These are phyloP conservation scores for Semnornis frantzii DNA, from an alignment of 2,113 vertebrate genomes.

Conservation along the genomic window DNA sequence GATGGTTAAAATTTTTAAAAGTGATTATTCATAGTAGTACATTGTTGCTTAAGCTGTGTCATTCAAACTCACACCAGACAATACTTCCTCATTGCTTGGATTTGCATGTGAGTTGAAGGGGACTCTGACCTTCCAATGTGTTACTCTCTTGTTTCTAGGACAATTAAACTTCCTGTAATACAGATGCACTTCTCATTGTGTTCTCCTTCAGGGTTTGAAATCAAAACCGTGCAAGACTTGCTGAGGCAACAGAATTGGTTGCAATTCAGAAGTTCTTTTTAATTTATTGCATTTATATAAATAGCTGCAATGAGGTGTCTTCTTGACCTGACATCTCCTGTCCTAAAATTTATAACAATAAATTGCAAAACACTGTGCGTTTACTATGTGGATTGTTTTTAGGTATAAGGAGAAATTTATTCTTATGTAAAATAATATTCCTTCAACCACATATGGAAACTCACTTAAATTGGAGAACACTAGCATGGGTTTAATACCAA, in stretches of 20 bases:
- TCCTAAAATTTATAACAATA: background rate
- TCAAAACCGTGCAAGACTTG: background rate
- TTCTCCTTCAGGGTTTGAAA: background rate
- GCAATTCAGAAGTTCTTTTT: background rate
- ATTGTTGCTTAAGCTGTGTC: background rate
- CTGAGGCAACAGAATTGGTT: background rate
- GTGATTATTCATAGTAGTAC: background rate
- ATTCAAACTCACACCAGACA: background rate
- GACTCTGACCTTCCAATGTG: background rate
- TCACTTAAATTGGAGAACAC: background rate
- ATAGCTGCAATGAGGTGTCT: background rate
- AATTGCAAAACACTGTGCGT: background rate
- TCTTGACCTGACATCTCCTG: background rate
- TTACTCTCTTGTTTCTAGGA: background rate
- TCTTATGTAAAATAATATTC: background rate
- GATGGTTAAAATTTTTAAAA: background rate
- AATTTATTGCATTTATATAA: background rate
- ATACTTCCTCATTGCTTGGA: background rate
- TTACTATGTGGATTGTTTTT: background rate
- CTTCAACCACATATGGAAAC: background rate
- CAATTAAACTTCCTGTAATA: background rate
- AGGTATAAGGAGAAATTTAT: background rate
- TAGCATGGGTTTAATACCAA: background rate
- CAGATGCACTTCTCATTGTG: background rate
- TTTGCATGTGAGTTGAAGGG: background rate